Evolutionary conservation across 2,113 vertebrate genomes (phyloP).

Genomic region (Oriolus oriolus): DNA sequence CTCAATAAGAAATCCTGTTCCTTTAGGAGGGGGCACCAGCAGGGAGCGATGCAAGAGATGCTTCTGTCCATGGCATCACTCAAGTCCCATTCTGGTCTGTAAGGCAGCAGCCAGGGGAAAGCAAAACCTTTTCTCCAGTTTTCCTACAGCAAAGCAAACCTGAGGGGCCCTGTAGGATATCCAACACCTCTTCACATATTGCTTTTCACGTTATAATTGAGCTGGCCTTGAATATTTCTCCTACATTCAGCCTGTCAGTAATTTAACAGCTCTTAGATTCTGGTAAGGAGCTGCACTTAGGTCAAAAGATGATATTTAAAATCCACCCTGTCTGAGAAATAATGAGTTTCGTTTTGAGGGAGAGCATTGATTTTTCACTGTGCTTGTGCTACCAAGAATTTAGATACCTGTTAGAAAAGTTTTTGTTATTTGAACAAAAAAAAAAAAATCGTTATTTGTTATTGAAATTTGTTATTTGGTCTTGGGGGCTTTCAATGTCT

Average conservation of each 20-base stretch:
- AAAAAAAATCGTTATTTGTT: not conserved
- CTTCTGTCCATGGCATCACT: not conserved
- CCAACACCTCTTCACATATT: not conserved
- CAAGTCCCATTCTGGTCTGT: not conserved
- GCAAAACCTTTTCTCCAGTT: not conserved
- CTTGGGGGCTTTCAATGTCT: not conserved
- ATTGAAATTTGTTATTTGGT: not conserved
- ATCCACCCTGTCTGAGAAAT: not conserved
- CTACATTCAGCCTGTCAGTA: not conserved
- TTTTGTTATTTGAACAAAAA: not conserved
- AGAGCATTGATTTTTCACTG: not conserved
- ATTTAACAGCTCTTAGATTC: not conserved
- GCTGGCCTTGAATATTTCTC: not conserved
- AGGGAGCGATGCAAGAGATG: not conserved
- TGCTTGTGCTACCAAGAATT: not conserved
- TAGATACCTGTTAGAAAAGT: not conserved
- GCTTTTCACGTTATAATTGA: not conserved
- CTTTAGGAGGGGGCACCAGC: not conserved
- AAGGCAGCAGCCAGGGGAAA: not conserved
- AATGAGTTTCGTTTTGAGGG: not conserved
- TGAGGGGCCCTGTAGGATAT: not conserved
- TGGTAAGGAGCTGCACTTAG: not conserved
- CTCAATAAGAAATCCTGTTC: not conserved
- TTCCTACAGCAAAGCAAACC: not conserved
- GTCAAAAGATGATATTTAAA: not conserved